Base-by-base conservation (phyloP, 2,888 invertebrate genomes). In the Cenopis cana region DNA sequence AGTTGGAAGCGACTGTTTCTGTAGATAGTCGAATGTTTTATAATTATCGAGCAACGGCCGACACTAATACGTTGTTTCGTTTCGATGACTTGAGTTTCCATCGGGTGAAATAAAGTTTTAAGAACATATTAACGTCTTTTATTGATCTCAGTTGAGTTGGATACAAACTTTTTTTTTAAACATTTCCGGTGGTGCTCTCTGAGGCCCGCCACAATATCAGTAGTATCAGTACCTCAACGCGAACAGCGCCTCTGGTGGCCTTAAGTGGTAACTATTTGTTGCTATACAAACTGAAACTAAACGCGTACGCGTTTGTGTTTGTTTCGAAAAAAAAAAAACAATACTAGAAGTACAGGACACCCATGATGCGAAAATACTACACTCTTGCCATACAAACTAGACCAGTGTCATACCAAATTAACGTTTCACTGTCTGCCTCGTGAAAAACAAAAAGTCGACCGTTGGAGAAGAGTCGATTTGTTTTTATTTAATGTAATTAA, bases 31-130 rank as follows among this genome's bases (percentile, higher is more conserved):
- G 76, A 81, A 80, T 81, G 79, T 81, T 79, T 84, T 88, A 84
- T 85, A 81, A 84, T 86, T 84, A 74, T 8, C 24, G 41, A 76
- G 74, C 17, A 62, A 67, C 71, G 61, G 76, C 77, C 77, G 82
- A 86, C 83, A 85, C 80, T 82, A 84, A 75, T 89, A 88, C 89
- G 88, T 89, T 91, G 90, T 90, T 79, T 87, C 89, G 89, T 91
- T 91, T 89, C 85, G 83, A 87, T 78, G 82, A 88, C 81, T 87
- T 91, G 87, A 90, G 89, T 93, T 90, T 91, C 82, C 85, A 88
- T 90, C 90, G 89, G 89, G 90, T 91, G 91, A 90, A 92, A 93
- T 92, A 92, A 91, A 93, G 89, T 84, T 91, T 89, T 90, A 91
- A 92, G 90, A 91, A 89, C 82, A 82, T 86, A 82, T 68, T 67